Evolutionary conservation across 2,888 invertebrate species (phyloP), one percentile per base, ranked within the genome.

Genomic region (Neelides folsomi): DNA sequence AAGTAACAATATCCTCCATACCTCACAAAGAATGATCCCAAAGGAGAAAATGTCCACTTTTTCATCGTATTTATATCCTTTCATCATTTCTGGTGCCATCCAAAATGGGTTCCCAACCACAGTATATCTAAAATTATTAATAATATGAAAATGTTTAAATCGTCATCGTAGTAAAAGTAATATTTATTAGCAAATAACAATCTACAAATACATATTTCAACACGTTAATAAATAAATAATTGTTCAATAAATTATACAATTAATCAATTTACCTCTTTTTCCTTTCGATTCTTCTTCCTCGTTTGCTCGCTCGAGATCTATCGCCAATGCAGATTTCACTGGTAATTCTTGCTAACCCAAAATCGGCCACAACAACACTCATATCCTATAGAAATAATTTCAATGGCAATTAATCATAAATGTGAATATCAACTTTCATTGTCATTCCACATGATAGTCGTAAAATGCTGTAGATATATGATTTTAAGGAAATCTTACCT

Each of bases 41-140:
- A 88, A 94, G 20, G 92, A 92, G 72, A 94, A 94, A 56, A 94
- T 83, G 68, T 94, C 94, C 0, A 94, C 94, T 71, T 90, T 90
- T 69, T 94, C 93, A 68, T 94, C 93, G 70, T 94, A 94, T 60
- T 86, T 86, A 66, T 88, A 86, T 16, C 92, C 92, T 70, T 86
- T 89, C 87, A 94, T 88, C 94, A 94, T 94, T 72, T 94, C 94
- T 1, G 94, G 94, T 0, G 94, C 94, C 94, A 94, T 94, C 92
- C 93, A 94, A 71, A 92, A 94, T 1, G 94, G 93, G 75, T 90
- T 93, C 1, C 94, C 94, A 0, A 94, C 94, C 27, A 94, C 92
- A 0, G 93, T 94, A 70, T 93, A 93, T 12, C 93, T 76, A 68
- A 37, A 45, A 38, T 10, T 47, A 15, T 4, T 16, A 16, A 47